phyloP scores from a whole-genome alignment of 2,797 vertebrate genomes.

The Catharus ustulatus region DNA sequence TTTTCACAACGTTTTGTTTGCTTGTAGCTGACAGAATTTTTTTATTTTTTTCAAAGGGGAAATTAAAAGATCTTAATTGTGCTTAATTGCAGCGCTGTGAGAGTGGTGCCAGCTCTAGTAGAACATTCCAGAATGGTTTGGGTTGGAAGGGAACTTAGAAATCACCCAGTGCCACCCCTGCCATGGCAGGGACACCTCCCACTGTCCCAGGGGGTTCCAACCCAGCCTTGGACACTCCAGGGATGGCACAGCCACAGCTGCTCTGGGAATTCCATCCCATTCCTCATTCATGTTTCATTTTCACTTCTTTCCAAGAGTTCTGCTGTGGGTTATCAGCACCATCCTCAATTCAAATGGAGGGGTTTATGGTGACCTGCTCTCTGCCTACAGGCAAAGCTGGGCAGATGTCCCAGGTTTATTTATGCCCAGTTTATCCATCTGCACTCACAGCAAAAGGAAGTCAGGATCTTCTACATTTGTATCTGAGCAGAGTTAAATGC shows the following conservation, averaged over 20 bases:
- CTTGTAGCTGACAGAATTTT: neutral
- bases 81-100: neutral
- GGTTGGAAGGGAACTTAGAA: neutral
- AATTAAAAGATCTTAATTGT: neutral
- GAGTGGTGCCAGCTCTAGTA: accelerated
- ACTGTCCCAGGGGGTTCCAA: accelerated
- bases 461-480: accelerated
- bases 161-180: accelerated
- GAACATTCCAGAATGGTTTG: neutral
- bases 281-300: neutral
- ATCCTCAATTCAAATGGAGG: accelerated
- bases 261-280: neutral
- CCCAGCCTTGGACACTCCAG: neutral
- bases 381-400: neutral
- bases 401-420: neutral
- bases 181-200: neutral
- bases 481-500: neutral
- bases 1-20: neutral
- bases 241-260: neutral
- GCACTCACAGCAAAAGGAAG: neutral
- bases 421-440: neutral
- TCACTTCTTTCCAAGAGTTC: neutral
- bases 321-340: too few relatives aligned
- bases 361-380: accelerated
- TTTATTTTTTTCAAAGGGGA: neutral